Evolutionary conservation across 2,113 vertebrate genomes (phyloP).

Genomic region (Podilymbus podiceps): DNA sequence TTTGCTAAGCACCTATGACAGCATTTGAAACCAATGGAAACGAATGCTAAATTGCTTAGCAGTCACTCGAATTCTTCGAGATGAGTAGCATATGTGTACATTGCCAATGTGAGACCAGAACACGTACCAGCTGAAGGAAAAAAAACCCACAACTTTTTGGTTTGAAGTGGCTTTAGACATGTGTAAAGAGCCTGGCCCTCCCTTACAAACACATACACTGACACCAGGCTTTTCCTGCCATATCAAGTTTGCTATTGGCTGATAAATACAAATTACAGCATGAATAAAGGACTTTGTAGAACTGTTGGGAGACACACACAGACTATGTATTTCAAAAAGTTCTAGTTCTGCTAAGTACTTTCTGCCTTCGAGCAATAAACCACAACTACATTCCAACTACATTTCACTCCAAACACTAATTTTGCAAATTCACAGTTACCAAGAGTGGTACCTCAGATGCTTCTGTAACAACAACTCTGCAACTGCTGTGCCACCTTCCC

Average conservation of each 20-base stretch:
- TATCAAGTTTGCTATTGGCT: neutral
- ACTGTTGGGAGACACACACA: neutral
- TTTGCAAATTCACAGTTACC: neutral
- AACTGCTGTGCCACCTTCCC: neutral
- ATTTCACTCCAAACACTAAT: neutral
- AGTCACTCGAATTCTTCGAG: neutral
- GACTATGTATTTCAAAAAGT: neutral
- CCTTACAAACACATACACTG: accelerated
- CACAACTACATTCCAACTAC: neutral
- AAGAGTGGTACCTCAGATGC: neutral
- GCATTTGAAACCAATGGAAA: neutral
- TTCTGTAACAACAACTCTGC: neutral
- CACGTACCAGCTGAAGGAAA: neutral
- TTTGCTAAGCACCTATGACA: neutral
- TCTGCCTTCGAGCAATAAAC: neutral
- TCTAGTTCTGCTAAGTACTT: neutral
- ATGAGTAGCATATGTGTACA: accelerated
- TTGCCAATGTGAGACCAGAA: too few relatives aligned
- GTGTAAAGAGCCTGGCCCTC: neutral
- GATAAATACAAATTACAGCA: neutral
- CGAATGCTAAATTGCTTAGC: neutral
- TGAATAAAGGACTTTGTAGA: neutral
- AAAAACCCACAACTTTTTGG: neutral
- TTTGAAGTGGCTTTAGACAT: neutral
- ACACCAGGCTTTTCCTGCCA: neutral